Base-by-base conservation (phyloP, 2,888 invertebrate genomes). In the Abscondita cerata region DNA sequence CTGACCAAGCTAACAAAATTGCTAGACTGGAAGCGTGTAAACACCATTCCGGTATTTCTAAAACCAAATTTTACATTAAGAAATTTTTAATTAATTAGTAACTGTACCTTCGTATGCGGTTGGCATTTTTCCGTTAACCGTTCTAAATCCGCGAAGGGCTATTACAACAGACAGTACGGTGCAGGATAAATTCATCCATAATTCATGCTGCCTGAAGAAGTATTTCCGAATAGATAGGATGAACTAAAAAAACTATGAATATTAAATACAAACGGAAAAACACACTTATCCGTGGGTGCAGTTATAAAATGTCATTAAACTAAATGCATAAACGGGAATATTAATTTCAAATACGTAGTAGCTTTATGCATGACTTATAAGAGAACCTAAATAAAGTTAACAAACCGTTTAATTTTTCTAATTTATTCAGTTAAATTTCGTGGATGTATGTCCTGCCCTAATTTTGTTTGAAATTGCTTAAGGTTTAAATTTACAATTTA, bases 1-100 rank as follows among this genome's bases (percentile, higher is more conserved):
- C 81, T 31, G 81, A 78, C 85, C 85, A 85, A 2, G 82, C 80
- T 52, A 84, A 73, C 51, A 85, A 73, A 59, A 85, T 77, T 19
- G 81, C 76, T 56, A 82, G 68, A 70, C 83, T 81, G 62, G 79
- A 75, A 34, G 78, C 71, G 66, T 81, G 82, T 61, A 81, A 67
- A 16, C 78, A 72, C 81, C 81, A 81, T 59, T 74, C 69, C 1
- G 75, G 70, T 41, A 71, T 68, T 38, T 66, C 73, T 65, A 66
- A 47, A 64, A 68, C 51, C 51, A 44, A 44, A 9, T 19, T 31
- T n/a, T 25, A 48, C 1, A 19, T 48, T 25, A 48, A n/a, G 16
- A 16, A 44, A 44, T 25, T 19, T 18, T 44, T 6, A 16, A 18
- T 44, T 16, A 44, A 44, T 44, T 4, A 5, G 8, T 12, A 36